These are phyloP conservation scores for Ammodytes dubius DNA, from an alignment of 2,113 vertebrate genomes.

Conservation along the genomic window DNA sequence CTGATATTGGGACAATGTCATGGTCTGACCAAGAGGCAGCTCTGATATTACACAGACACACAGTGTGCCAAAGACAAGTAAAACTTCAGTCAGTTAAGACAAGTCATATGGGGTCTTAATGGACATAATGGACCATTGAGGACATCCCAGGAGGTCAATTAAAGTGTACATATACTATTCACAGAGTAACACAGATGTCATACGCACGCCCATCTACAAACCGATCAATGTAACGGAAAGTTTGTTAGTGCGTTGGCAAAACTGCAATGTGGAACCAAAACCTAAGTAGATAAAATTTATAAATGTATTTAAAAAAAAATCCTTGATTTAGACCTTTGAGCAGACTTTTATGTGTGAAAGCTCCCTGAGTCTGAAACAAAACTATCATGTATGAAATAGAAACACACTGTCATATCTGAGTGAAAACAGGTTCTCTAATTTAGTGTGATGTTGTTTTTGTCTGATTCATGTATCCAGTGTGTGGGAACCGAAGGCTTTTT, in stretches of 20 bases:
- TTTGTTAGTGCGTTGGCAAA: too few species aligned
- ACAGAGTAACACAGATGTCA: too few species aligned
- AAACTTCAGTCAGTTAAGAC: neutral
- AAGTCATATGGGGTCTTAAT: neutral
- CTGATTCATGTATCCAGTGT: slow-evolving; percentile 33
- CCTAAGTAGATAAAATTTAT: too few species aligned
- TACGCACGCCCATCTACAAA: too few species aligned
- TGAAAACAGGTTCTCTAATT: neutral
- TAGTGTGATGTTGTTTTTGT: slow-evolving; percentile 20
- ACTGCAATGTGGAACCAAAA: too few species aligned
- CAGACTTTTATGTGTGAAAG: neutral
- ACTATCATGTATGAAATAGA: neutral
- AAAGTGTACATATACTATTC: neutral
- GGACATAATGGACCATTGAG: neutral
- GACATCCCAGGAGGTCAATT: slow-evolving; percentile 2
- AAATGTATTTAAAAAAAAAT: too few species aligned
- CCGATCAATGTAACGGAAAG: too few species aligned
- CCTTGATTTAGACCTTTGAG: too few species aligned
- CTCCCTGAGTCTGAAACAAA: neutral
- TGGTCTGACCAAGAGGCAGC: slow-evolving; percentile 4
- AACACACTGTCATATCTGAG: neutral
- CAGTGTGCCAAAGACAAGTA: neutral
- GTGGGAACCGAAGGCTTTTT: slow-evolving; percentile 34
- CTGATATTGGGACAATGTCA: slow-evolving; percentile 19
- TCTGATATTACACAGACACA: slow-evolving; percentile 36